phyloP scores from a whole-genome alignment of 2,797 vertebrate genomes.

The Leptatherina wallacei region DNA sequence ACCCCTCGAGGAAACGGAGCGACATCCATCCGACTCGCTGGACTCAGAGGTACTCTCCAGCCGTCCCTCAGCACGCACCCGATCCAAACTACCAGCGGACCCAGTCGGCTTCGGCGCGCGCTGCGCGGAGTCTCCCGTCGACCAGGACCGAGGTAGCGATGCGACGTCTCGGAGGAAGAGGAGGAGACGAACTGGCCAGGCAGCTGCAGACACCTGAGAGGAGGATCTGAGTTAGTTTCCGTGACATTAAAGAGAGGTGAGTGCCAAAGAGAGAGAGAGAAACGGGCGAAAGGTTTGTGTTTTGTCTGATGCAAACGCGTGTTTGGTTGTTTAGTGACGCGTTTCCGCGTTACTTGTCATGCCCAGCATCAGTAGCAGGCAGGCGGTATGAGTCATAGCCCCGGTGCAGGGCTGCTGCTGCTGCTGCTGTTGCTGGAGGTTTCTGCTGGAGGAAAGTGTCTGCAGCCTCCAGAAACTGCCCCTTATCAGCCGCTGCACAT shows the following conservation, averaged over 20 bases:
- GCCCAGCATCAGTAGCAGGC: constrained; percentile 43
- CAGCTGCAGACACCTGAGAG: constrained; percentile 63
- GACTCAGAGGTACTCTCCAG: constrained; percentile 3
- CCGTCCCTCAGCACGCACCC: not conserved
- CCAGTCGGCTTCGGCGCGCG: constrained; percentile 15
- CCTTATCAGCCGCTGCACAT: constrained; percentile 30
- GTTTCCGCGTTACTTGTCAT: constrained; percentile 37
- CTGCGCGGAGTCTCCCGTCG: constrained; percentile 33
- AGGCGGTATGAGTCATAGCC: constrained; percentile 72
- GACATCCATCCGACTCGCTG: constrained; percentile 46
- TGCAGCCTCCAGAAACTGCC: constrained; percentile 36
- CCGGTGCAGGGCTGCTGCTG: constrained; percentile 48
- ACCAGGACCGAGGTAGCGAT: constrained; percentile 66
- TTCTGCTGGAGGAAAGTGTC: constrained; percentile 43
- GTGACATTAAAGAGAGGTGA: constrained; percentile 47
- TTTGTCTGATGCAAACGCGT: not conserved
- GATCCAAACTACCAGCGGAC: no score
- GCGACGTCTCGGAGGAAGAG: constrained; percentile 71
- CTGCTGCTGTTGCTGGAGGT: no score
- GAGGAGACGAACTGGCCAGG: constrained; percentile 63
- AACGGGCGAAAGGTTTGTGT: not conserved
- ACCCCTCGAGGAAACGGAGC: constrained; percentile 54
- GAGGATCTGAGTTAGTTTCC: constrained; percentile 65
- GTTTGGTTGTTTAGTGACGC: constrained; percentile 15
- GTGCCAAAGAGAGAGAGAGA: not conserved